Conservation (phyloP, 2,888 invertebrate genomes). For the Deilephila porcellus region DNA sequence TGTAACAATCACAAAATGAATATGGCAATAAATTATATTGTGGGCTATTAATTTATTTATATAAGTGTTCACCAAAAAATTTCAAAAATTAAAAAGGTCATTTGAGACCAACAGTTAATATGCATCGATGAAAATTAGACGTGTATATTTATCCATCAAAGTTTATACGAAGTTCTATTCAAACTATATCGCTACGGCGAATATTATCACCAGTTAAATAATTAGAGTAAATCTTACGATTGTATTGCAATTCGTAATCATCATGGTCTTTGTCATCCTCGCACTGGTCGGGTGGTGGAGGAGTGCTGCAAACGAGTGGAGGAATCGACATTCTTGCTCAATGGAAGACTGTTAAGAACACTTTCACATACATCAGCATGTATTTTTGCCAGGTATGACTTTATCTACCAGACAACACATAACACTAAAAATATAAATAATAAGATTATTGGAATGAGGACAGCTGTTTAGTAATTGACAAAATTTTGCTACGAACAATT, state of each 20-base stretch:
- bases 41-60: neutral
- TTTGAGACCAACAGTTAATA: neutral
- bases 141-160: neutral
- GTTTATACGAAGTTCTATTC: neutral
- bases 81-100: neutral
- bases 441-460: slow-evolving; percentile 50
- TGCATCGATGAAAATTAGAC: slow-evolving; percentile 30
- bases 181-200: neutral
- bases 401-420: slow-evolving; percentile 19
- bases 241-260: slow-evolving; percentile 77
- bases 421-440: slow-evolving; percentile 20
- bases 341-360: slow-evolving; percentile 45
- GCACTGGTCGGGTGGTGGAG: slow-evolving; percentile 87
- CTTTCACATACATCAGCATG: slow-evolving; percentile 44
- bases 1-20: slow-evolving; percentile 47
- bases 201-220: neutral
- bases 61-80: neutral
- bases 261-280: slow-evolving; percentile 86
- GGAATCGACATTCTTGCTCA: slow-evolving; percentile 85
- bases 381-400: neutral
- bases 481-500: slow-evolving; percentile 61
- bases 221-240: slow-evolving; percentile 61
- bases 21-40: neutral
- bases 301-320: slow-evolving; percentile 87
- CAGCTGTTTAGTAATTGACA: slow-evolving; percentile 79